Evolutionary conservation across 2,888 invertebrate genomes (phyloP).

Genomic region (Calliphora vomitoria): DNA sequence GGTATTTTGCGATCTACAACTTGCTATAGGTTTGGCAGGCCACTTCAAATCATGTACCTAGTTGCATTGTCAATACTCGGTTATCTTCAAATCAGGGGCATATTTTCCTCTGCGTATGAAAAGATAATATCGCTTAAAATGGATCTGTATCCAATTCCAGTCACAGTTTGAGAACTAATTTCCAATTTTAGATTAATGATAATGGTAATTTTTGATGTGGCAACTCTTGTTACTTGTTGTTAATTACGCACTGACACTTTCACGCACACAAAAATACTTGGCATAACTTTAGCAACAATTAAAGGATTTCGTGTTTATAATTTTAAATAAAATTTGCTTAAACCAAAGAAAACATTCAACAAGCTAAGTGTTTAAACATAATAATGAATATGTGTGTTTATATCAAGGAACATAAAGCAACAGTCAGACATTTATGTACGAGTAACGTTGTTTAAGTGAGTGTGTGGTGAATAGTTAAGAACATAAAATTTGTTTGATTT

Average conservation of each 20-base stretch:
- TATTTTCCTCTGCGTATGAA: too few relatives aligned
- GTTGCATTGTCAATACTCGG: too few relatives aligned
- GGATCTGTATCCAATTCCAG: too few relatives aligned
- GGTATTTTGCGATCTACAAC: too few relatives aligned
- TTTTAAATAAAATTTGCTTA: neutral
- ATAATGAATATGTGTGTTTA: too few relatives aligned
- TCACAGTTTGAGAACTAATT: too few relatives aligned
- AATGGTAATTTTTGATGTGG: neutral
- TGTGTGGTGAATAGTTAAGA: slow-evolving; percentile 33
- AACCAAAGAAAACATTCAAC: neutral
- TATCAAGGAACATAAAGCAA: neutral
- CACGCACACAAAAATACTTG: neutral
- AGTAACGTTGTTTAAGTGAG: neutral
- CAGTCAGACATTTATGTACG: neutral
- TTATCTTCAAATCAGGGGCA: too few relatives aligned
- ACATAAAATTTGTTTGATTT: slow-evolving; percentile 13
- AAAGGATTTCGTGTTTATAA: slow-evolving; percentile 1
- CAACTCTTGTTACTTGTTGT: neutral
- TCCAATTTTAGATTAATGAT: too few relatives aligned
- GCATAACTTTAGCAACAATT: neutral
- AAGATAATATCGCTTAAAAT: too few relatives aligned
- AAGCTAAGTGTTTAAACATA: too few relatives aligned
- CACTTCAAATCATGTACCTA: too few relatives aligned
- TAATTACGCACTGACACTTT: neutral
- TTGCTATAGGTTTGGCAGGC: too few relatives aligned